These are phyloP conservation scores for Brachionus plicatilis DNA, from an alignment of 1,140 invertebrate genomes.

Conservation along the genomic window DNA sequence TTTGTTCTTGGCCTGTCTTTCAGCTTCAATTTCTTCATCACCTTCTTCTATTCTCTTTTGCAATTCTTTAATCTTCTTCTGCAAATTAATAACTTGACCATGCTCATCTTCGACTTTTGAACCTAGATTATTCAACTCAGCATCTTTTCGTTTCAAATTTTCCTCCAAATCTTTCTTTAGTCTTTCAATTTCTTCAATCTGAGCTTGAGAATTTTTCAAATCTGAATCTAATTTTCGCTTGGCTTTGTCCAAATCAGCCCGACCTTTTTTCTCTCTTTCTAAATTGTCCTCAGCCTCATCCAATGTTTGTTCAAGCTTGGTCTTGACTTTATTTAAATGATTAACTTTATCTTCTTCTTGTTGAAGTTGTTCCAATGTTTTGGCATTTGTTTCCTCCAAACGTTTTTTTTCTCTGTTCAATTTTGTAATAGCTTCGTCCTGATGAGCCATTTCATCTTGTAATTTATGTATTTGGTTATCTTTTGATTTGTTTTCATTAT, in stretches of 20 bases:
- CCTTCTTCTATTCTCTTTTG: constrained; percentile 78
- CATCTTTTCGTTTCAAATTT: constrained; percentile 72
- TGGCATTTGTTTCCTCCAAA: constrained; percentile 86
- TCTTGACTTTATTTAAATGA: constrained; percentile 97
- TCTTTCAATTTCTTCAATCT: constrained; percentile 89
- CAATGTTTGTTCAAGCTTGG: constrained; percentile 92
- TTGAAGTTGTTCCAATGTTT: constrained; percentile 90
- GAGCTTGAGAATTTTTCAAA: constrained; percentile 95
- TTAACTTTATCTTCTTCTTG: constrained; percentile 98
- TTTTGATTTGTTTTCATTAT: constrained; percentile 90
- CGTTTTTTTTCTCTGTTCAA: constrained; percentile 98
- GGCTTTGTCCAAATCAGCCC: constrained; percentile 92
- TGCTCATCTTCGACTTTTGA: constrained; percentile 98
- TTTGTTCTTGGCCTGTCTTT: constrained; percentile 74
- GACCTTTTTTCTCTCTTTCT: constrained; percentile 96
- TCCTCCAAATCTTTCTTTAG: constrained; percentile 97
- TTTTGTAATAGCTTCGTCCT: constrained; percentile 98
- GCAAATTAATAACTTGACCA: constrained; percentile 82
- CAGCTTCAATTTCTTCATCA: constrained; percentile 93
- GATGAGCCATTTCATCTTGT: constrained; percentile 84
- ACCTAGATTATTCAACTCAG: constrained; percentile 85
- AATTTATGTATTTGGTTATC: constrained; percentile 94
- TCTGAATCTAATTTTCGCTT: constrained; percentile 89
- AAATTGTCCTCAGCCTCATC: constrained; percentile 94
- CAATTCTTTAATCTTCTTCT: constrained; percentile 98